Base-by-base conservation (phyloP, 1,140 invertebrate genomes). In the Arctopsyche grandis region DNA sequence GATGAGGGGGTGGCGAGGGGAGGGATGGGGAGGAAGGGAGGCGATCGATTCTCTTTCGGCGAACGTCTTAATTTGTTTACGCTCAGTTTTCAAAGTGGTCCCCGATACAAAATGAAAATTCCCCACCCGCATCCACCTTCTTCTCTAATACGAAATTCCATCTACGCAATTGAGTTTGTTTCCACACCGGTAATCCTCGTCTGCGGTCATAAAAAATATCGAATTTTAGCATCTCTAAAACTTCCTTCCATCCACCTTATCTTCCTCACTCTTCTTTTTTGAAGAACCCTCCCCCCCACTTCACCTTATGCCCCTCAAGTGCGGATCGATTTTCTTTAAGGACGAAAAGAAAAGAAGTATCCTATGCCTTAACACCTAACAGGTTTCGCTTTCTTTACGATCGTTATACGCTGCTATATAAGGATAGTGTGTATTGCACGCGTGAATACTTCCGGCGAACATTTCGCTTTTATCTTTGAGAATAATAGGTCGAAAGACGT, bases 291-390 rank as follows among this genome's bases (percentile, higher is more conserved):
- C 29, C 29, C 29, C 29, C 29, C 29, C 29, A 1, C 29, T 7
- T 38, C 29, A 1, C 29, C 7, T 38, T 7, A 38, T 38, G 1
- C 7, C 29, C 7, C 7, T 38, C 29, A 38, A 38, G 29, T 38
- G 38, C 43, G 16, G 38, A 74, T 74, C 70, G 70, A 74, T 74
- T 74, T 74, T 74, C 43, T 52, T 74, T 52, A 52, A 52, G 48
- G 48, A 52, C 10, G 16, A 52, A 52, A 10, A 52, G 48, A 52
- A 52, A 52, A 14, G 3, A 52, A 52, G 16, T 52, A 16, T 52
- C 12, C 12, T 52, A 7, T 38, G 29, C 29, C 29, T 38, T 16
- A 52, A 14, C 48, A 14, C 16, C 48, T 52, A 52, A 52, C 48
- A 52, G 48, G 48, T 52, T 52, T 52, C 16, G 48, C 48, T 52